These are phyloP conservation scores for Drosophila maculinotata DNA, from an alignment of 2,888 invertebrate species.

Conservation along the genomic window DNA sequence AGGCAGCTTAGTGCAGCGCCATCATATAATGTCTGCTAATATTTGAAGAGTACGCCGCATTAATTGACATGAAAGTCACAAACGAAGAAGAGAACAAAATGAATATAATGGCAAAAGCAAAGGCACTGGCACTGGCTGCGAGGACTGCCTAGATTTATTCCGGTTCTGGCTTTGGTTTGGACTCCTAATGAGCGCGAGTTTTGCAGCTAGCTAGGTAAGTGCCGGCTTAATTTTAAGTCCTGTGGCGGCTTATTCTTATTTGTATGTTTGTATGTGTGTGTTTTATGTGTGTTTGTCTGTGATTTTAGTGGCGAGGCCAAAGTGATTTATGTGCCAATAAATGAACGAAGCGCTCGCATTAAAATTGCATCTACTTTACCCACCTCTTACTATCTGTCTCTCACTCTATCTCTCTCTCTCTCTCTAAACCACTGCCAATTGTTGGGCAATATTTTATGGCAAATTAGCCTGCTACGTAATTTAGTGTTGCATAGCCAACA, in stretches of 20 bases:
- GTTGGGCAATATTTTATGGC: slow-evolving; percentile 50
- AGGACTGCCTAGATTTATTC: slow-evolving; percentile 11
- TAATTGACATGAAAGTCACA: slow-evolving; percentile 72
- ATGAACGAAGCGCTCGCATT: slow-evolving; percentile 65
- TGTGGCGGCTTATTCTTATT: slow-evolving; percentile 10
- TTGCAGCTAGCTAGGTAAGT: slow-evolving; percentile 57
- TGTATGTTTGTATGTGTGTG: slow-evolving; percentile 5
- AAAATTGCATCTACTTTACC: slow-evolving; percentile 62
- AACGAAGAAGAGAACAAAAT: slow-evolving; percentile 7
- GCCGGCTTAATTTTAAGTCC: slow-evolving; percentile 59
- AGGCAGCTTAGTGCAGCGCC: slow-evolving; percentile 59
- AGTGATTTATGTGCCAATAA: slow-evolving; percentile 74
- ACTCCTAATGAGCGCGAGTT: slow-evolving; percentile 47
- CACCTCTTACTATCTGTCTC: background rate
- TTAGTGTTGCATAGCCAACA: slow-evolving; percentile 61
- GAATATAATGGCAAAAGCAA: no score
- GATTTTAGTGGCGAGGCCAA: slow-evolving; percentile 55
- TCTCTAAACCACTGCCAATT: slow-evolving; percentile 17
- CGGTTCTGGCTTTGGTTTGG: slow-evolving; percentile 27
- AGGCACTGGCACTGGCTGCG: slow-evolving; percentile 8
- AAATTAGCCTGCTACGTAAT: slow-evolving; percentile 68
- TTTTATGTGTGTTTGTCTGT: slow-evolving; percentile 28
- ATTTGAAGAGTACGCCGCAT: slow-evolving; percentile 79
- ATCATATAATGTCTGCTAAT: slow-evolving; percentile 77
- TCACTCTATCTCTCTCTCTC: background rate